A percentile compares a stretch with the other conserved stretches of the same genome.
Evolutionary conservation across 2,797 vertebrate genomes (phyloP).

Genomic region (Coreius guichenoti): DNA sequence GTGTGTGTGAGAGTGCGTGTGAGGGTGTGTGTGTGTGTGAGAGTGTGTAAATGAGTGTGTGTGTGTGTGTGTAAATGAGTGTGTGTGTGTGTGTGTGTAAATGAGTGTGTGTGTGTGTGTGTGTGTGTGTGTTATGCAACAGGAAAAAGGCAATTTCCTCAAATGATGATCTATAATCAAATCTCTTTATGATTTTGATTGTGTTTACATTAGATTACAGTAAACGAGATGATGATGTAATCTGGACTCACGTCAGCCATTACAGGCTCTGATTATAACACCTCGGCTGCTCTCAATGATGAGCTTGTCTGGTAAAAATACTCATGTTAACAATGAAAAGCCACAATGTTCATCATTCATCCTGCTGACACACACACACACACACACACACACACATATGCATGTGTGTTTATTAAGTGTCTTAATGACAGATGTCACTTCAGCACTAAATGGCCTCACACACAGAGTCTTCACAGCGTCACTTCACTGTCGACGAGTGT

Average conservation of each 20-base stretch:
- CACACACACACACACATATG: background rate
- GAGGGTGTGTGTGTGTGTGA: no score
- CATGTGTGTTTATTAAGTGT: no score
- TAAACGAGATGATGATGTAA: background rate
- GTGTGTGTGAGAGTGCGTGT: no score
- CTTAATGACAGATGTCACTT: background rate
- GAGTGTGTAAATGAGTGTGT: no score
- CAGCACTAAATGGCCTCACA: background rate
- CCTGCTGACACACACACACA: background rate
- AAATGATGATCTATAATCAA: background rate
- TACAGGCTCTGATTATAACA: no score
- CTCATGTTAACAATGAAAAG: background rate
- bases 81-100: no score
- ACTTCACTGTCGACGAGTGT: background rate
- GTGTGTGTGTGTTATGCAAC: background rate
- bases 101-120: background rate
- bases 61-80: no score
- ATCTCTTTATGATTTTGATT: background rate
- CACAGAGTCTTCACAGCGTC: background rate
- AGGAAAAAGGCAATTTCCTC: conserved; percentile 1
- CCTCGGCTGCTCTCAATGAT: background rate
- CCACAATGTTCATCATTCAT: background rate
- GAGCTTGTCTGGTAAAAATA: background rate
- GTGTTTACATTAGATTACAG: background rate
- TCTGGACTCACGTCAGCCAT: background rate